phyloP scores from a whole-genome alignment of 2,797 vertebrate species.

The Gobionotothen gibberifrons region DNA sequence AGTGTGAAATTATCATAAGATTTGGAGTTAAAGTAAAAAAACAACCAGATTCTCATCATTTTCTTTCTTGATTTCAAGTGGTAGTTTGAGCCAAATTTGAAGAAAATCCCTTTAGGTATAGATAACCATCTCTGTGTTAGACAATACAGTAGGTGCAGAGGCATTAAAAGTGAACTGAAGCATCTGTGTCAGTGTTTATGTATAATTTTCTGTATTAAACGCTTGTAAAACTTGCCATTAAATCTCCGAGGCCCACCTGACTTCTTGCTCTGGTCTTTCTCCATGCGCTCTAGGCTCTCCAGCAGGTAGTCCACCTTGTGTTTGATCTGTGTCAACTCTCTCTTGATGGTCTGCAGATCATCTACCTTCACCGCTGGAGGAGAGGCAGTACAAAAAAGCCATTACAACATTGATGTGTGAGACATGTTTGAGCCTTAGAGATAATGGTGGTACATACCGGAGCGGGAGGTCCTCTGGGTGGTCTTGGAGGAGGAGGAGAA shows the following conservation, averaged over 20 bases:
- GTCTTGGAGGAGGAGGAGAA: slow-evolving; percentile 90
- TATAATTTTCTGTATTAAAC: not conserved
- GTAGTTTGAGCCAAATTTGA: too few relatives aligned
- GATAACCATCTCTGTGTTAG: too few relatives aligned
- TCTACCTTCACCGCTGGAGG: slow-evolving; percentile 85
- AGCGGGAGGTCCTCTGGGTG: slow-evolving; percentile 86
- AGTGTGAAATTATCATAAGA: too few relatives aligned
- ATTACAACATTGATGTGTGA: rapidly evolving
- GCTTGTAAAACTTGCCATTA: not conserved
- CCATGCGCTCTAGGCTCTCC: slow-evolving; percentile 90
- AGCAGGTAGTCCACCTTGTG: slow-evolving; percentile 92
- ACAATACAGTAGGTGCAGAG: too few relatives aligned
- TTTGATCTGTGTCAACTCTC: slow-evolving; percentile 91
- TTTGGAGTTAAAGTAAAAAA: too few relatives aligned
- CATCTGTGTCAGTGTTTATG: too few relatives aligned
- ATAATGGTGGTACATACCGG: slow-evolving; percentile 57
- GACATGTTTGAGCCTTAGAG: rapidly evolving
- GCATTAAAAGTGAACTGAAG: too few relatives aligned
- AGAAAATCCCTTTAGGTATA: too few relatives aligned
- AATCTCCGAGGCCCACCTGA: slow-evolving; percentile 69
- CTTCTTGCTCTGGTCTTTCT: slow-evolving; percentile 90
- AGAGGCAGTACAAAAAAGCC: not conserved
- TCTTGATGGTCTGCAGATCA: slow-evolving; percentile 90
- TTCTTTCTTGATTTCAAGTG: too few relatives aligned
- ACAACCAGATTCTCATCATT: too few relatives aligned